A percentile compares a stretch with the other conserved stretches of the same genome.
Conservation (phyloP, 2,888 invertebrate genomes). For the Stenichneumon culpator region DNA sequence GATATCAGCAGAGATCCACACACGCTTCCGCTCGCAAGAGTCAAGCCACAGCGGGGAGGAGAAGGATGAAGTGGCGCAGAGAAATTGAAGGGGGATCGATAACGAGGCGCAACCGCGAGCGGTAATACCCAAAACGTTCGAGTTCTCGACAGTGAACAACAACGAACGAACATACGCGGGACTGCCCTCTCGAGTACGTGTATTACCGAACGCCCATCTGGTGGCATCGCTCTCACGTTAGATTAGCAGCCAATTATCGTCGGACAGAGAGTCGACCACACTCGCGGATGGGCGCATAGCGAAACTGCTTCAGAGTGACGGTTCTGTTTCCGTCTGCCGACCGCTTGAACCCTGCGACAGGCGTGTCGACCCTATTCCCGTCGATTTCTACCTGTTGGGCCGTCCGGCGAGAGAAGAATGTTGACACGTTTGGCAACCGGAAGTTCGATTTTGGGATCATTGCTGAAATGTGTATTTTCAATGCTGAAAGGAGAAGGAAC, state of each 20-base stretch:
- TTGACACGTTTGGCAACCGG: neutral
- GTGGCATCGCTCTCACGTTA: constrained; percentile 77
- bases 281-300: constrained; percentile 24
- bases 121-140: constrained; percentile 27
- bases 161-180: constrained; percentile 27
- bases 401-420: neutral
- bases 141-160: constrained; percentile 18
- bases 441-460: neutral
- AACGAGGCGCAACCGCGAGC: constrained; percentile 38
- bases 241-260: constrained; percentile 78
- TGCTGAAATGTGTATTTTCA: neutral
- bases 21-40: constrained; percentile 18
- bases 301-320: constrained; percentile 6
- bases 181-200: constrained; percentile 17
- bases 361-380: neutral
- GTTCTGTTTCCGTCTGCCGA: constrained; percentile 4
- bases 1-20: constrained; percentile 17
- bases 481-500: too few relatives aligned
- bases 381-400: constrained; percentile 30
- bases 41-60: constrained; percentile 29
- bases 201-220: constrained; percentile 29
- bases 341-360: neutral
- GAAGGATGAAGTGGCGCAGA: constrained; percentile 15
- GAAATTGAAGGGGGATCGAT: constrained; percentile 35
- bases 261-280: constrained; percentile 22